Evolutionary conservation across 2,888 invertebrate species (phyloP), one percentile per base, ranked within the genome.

Genomic region (Magallana nippona): DNA sequence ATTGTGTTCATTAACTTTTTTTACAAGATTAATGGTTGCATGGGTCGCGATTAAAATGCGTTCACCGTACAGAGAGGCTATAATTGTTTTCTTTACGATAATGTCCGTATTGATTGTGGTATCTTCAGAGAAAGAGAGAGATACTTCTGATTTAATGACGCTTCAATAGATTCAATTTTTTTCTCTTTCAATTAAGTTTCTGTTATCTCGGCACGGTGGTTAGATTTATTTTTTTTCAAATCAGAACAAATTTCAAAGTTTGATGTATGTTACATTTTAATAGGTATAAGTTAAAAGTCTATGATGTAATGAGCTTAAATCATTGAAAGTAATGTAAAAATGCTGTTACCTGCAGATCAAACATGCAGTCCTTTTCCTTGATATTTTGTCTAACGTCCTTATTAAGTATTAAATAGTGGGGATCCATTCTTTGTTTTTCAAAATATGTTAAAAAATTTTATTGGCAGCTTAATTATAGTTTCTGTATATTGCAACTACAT

Each of bases 21-120:
- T 71, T 71, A 71, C 71, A 71, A 71, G 71, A 71, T 71, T 71
- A 71, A 71, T 71, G 71, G 71, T 32, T 71, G 71, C 71, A 71
- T 71, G 71, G 27, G 13, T 71, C 32, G 71, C 32, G 71, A 71
- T 71, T 71, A 71, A 71, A 71, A 71, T 32, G 71, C 27, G 32
- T 22, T 71, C 71, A 32, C 71, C 71, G 13, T 71, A 22, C 71
- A 71, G 71, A 27, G 71, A 71, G 15, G 71, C 22, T 71, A 27
- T 71, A 71, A 71, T 71, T 27, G 71, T 71, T 71, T 71, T 71
- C 71, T 15, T 71, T 13, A 22, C 71, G 71, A 71, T 71, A 71
- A 71, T 71, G 71, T 71, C 13, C 10, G 2, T 71, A 71, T 71
- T 71, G 71, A 71, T 71, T 27, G 27, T 2, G 27, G 71, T 27